A percentile compares a stretch with the other conserved stretches of the same genome.
phyloP scores from a whole-genome alignment of 2,797 vertebrate genomes.

The Silurus lanzhouensis region DNA sequence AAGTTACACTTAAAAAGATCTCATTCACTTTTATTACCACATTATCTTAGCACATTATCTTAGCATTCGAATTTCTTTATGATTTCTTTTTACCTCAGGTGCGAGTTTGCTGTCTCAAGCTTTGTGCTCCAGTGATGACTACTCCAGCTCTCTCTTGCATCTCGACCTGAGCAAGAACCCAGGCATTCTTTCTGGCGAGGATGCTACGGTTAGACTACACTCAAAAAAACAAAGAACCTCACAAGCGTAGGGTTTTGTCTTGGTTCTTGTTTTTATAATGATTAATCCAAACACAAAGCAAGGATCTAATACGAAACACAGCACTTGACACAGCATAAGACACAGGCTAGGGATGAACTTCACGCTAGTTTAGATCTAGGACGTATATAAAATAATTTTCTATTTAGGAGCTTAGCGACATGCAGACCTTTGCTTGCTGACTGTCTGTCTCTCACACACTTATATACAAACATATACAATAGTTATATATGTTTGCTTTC shows the following conservation, averaged over 20 bases:
- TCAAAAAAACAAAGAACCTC: neutral
- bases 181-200: constrained; percentile 85
- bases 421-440: neutral
- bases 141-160: constrained; percentile 86
- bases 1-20: no score
- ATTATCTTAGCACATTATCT: no score
- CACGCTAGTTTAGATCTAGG: neutral
- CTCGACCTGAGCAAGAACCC: constrained; percentile 91
- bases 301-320: neutral
- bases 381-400: neutral
- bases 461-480: constrained; percentile 23
- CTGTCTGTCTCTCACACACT: neutral
- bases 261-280: neutral
- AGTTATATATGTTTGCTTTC: neutral
- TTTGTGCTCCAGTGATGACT: constrained; percentile 85
- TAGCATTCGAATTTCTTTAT: neutral
- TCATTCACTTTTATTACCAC: no score
- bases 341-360: neutral
- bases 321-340: neutral
- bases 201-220: constrained; percentile 81
- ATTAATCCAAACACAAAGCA: neutral
- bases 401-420: neutral
- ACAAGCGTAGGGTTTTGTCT: no score
- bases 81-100: constrained; percentile 65
- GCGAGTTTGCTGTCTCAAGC: constrained; percentile 87